Evolutionary conservation across 2,797 vertebrate genomes (phyloP).

Genomic region (Hozukius guyotensis): DNA sequence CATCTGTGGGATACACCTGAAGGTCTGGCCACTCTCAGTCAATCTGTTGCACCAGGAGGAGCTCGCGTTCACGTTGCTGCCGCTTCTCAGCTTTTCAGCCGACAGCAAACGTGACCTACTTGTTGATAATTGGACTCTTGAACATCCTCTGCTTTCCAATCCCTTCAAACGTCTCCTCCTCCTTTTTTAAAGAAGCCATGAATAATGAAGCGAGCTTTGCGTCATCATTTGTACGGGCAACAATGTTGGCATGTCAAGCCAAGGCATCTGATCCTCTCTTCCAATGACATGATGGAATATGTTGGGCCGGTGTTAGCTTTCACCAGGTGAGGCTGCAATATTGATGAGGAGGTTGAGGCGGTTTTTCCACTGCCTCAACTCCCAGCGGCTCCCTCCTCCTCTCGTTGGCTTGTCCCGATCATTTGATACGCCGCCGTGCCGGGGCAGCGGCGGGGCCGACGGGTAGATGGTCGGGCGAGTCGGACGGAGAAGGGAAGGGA

Average conservation of each 20-base stretch:
- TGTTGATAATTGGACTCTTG: conserved; percentile 57
- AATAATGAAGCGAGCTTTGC: conserved; percentile 88
- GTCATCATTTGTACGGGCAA: conserved; percentile 85
- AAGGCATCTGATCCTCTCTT: conserved; percentile 87
- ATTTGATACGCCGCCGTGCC: conserved; percentile 73
- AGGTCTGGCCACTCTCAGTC: background rate
- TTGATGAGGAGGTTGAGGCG: conserved; percentile 91
- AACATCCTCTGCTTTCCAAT: conserved; percentile 58
- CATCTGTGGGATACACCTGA: background rate
- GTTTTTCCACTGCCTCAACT: conserved; percentile 92
- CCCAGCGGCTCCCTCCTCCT: conserved; percentile 71
- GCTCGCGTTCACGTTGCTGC: conserved; percentile 35
- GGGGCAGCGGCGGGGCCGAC: conserved; percentile 31
- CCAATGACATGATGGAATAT: conserved; percentile 91
- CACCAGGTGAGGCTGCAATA: conserved; percentile 91
- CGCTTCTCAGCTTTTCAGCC: conserved; percentile 12
- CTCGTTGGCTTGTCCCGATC: conserved; percentile 83
- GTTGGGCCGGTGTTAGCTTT: conserved; percentile 89
- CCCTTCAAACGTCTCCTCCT: conserved; percentile 47
- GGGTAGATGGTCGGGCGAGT: conserved; percentile 33
- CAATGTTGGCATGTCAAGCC: conserved; percentile 89
- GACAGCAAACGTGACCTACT: conserved; percentile 48
- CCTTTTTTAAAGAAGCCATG: conserved; percentile 72
- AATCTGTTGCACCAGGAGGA: conserved; percentile 44
- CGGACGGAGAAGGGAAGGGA: conserved; percentile 56